A percentile compares a stretch with the other conserved stretches of the same genome.
Conservation (phyloP, 2,797 vertebrate genomes). For the Rhincodon typus region DNA sequence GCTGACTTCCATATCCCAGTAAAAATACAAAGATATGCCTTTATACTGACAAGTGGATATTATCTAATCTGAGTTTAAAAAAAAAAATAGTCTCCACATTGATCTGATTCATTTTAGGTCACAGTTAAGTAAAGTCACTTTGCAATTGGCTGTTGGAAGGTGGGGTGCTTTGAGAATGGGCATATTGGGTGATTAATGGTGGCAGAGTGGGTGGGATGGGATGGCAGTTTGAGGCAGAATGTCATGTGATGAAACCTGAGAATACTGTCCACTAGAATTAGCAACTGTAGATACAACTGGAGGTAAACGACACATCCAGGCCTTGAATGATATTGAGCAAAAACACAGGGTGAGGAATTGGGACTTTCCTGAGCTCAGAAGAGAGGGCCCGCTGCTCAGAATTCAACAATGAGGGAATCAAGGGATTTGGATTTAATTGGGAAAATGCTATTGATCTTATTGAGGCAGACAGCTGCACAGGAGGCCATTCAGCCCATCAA, state of each 20-base stretch:
- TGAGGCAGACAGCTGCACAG: background rate
- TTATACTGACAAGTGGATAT: too few species aligned
- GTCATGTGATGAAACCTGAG: background rate
- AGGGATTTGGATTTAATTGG: too few species aligned
- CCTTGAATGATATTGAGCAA: background rate
- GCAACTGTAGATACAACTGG: background rate
- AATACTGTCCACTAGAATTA: background rate
- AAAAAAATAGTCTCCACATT: too few species aligned
- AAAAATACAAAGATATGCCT: too few species aligned
- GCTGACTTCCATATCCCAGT: too few species aligned
- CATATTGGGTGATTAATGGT: background rate
- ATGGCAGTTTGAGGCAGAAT: background rate
- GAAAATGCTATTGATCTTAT: background rate
- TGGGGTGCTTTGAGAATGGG: background rate
- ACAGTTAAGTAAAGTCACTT: background rate
- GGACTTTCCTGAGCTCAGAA: background rate
- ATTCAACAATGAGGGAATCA: background rate
- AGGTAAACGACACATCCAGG: background rate
- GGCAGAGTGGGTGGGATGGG: background rate
- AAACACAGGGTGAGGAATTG: too few species aligned
- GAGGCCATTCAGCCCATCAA: too few species aligned
- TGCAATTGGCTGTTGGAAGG: background rate
- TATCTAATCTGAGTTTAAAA: too few species aligned
- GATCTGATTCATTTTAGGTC: too few species aligned
- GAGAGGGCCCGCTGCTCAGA: background rate